Evolutionary conservation across 2,797 vertebrate species (phyloP).

Genomic region (Dallia pectoralis): DNA sequence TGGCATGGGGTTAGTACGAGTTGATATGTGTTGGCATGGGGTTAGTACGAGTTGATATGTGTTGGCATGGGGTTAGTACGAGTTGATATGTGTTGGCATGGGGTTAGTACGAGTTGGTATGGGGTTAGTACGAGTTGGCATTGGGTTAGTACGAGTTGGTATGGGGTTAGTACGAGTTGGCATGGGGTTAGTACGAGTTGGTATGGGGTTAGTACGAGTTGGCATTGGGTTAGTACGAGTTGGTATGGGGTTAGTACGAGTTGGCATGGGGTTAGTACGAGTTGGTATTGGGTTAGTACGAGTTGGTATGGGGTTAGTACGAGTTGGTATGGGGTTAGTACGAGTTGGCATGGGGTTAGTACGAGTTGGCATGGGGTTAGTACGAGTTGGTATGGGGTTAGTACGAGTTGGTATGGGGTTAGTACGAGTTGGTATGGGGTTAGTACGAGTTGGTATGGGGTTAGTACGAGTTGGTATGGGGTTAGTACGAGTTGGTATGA

Average conservation of each 20-base stretch:
- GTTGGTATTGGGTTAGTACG: neutral
- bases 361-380: no score
- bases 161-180: no score
- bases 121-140: no score
- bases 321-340: neutral
- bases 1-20: neutral
- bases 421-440: neutral
- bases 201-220: neutral
- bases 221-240: neutral
- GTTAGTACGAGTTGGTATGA: neutral
- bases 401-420: neutral
- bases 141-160: neutral
- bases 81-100: neutral
- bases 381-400: neutral
- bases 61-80: neutral
- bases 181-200: neutral
- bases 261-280: neutral
- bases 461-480: no score
- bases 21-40: neutral
- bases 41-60: neutral
- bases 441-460: neutral
- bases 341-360: neutral
- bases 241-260: neutral
- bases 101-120: neutral
- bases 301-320: neutral